These are phyloP conservation scores for Ceyx cyanopectus DNA, from an alignment of 2,113 vertebrate genomes.

Conservation along the genomic window DNA sequence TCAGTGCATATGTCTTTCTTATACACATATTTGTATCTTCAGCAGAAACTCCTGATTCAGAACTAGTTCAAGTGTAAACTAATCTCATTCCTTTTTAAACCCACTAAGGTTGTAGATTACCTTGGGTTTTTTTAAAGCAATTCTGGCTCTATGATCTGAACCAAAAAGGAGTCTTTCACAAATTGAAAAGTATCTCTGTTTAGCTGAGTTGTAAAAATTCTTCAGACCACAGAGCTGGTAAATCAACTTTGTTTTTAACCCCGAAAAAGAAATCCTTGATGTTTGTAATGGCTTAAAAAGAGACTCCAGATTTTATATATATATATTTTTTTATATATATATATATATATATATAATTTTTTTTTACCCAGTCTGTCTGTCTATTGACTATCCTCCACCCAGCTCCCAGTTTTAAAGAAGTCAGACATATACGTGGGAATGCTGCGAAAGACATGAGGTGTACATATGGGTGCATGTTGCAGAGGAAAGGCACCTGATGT, in stretches of 20 bases:
- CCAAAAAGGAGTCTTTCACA: background rate
- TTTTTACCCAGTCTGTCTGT: background rate
- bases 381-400: background rate
- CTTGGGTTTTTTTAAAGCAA: background rate
- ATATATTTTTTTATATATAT: too few species aligned
- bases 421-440: rapidly evolving
- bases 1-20: background rate
- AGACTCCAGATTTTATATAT: background rate
- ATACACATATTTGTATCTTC: background rate
- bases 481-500: background rate
- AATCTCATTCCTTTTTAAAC: background rate
- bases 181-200: background rate
- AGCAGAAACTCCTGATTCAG: background rate
- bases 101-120: background rate
- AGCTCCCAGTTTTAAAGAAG: background rate
- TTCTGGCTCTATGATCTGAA: background rate
- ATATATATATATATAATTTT: too few species aligned
- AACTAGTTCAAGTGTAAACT: background rate
- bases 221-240: background rate
- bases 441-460: rapidly evolving
- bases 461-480: rapidly evolving
- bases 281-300: background rate
- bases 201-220: background rate
- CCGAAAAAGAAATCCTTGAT: background rate
- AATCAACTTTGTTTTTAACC: background rate